Evolutionary conservation across 2,888 invertebrate species (phyloP), one percentile per base, ranked within the genome.

Genomic region (Agrochola circellaris): DNA sequence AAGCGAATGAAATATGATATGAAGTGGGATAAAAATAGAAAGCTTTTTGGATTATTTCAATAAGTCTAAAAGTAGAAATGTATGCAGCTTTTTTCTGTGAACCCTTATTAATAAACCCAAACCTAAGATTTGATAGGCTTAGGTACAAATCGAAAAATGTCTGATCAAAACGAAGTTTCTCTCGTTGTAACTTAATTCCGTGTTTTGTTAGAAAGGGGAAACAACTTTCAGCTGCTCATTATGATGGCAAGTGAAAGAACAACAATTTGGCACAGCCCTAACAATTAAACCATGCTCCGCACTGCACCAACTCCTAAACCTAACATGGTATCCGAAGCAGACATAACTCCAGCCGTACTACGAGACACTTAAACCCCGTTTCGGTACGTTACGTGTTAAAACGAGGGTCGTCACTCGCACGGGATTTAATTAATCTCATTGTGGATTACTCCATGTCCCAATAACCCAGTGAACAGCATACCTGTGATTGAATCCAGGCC

Each of bases 341-440:
- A 77, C 73, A 75, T 72, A 75, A 77, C 78, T 78, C 60, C 48
- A 54, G 17, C 48, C 51, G 20, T 42, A 56, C 62, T 7, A 65
- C 30, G 51, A 64, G 34, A 61, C 56, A 85, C 67, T 62, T 68
- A 66, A 78, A 54, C 74, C 64, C 73, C 48, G 17, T 72, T 77
- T 64, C 61, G 61, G 56, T 74, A 79, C 65, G 69, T 78, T 75
- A 78, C 74, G 67, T 75, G 81, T 65, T 66, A 72, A 84, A 81
- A 75, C 74, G 75, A 78, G 76, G 81, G 81, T 80, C 81, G 58
- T 71, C 78, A 83, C 71, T 80, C 72, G 68, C 73, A 65, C 48
- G 56, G 74, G 78, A 79, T 87, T 81, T 78, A 81, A 83, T 87
- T 87, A 83, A 87, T 87, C 88, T 71, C 76, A 56, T 70, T 76